Percentiles rank a stretch among this genome's conserved stretches.
Evolutionary conservation across 2,797 vertebrate genomes (phyloP).

Genomic region (Synaphobranchus kaupii): DNA sequence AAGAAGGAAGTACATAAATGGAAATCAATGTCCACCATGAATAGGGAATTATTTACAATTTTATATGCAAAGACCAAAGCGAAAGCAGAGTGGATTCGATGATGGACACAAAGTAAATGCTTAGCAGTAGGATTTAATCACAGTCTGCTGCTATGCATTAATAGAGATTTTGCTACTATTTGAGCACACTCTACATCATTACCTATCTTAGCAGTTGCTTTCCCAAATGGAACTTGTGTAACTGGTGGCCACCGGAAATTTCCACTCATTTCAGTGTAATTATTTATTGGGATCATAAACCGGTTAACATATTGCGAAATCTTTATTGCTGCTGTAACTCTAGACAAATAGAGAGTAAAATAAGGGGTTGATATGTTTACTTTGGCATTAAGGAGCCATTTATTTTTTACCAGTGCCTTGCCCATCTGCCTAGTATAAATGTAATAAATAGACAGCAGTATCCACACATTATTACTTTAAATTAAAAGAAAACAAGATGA

Average conservation of each 20-base stretch:
- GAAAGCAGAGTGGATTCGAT: background rate
- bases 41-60: background rate
- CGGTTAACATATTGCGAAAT: slow-evolving; percentile 6
- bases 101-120: background rate
- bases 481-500: slow-evolving; percentile 6
- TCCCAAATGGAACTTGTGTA: background rate
- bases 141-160: background rate
- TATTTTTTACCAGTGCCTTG: background rate
- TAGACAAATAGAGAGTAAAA: background rate
- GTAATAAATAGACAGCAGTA: background rate
- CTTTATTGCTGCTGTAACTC: slow-evolving; percentile 2
- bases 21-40: background rate
- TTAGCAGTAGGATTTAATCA: background rate
- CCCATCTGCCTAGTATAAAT: background rate
- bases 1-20: background rate
- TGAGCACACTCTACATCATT: background rate
- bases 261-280: background rate
- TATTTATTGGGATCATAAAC: background rate
- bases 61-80: background rate
- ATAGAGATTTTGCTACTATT: background rate
- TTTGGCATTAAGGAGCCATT: slow-evolving; percentile 7
- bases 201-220: background rate
- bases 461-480: background rate
- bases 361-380: background rate
- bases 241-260: background rate